phyloP scores from a whole-genome alignment of 2,888 invertebrate species.

The Spisula subtruncata region DNA sequence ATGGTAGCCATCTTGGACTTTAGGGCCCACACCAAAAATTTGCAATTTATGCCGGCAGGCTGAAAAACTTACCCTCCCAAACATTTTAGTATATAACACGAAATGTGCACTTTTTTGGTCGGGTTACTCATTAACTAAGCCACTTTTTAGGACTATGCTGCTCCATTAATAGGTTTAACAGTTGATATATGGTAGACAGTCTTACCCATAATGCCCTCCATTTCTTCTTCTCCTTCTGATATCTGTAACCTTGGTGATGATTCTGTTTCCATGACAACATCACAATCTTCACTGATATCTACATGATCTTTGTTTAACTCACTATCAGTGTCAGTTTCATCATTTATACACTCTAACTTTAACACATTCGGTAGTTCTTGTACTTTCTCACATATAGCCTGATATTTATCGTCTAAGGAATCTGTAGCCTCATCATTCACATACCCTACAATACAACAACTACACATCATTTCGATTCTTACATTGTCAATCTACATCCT shows the following conservation, averaged over 20 bases:
- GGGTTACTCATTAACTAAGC: too few species aligned
- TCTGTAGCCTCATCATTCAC: not conserved
- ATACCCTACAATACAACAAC: conserved; percentile 24
- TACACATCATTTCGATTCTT: too few species aligned
- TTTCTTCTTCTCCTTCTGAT: conserved; percentile 63
- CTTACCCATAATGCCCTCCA: conserved; percentile 63
- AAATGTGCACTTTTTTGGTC: too few species aligned
- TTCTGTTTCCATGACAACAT: conserved; percentile 58
- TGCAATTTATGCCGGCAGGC: too few species aligned
- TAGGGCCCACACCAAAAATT: too few species aligned
- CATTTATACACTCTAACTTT: conserved; percentile 46
- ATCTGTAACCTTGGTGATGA: conserved; percentile 50
- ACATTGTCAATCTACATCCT: too few species aligned
- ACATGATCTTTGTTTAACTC: conserved; percentile 36
- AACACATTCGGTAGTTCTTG: conserved; percentile 66
- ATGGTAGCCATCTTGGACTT: too few species aligned
- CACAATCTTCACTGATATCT: conserved; percentile 56
- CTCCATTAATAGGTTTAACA: too few species aligned
- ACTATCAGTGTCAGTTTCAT: conserved; percentile 35
- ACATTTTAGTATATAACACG: too few species aligned
- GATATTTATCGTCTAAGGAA: conserved; percentile 57
- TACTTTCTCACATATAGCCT: conserved; percentile 70
- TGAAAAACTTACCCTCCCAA: too few species aligned
- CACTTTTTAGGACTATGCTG: too few species aligned
- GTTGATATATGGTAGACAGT: not conserved